Base-by-base conservation (phyloP, 2,113 vertebrate genomes). In the Oceanites oceanicus region DNA sequence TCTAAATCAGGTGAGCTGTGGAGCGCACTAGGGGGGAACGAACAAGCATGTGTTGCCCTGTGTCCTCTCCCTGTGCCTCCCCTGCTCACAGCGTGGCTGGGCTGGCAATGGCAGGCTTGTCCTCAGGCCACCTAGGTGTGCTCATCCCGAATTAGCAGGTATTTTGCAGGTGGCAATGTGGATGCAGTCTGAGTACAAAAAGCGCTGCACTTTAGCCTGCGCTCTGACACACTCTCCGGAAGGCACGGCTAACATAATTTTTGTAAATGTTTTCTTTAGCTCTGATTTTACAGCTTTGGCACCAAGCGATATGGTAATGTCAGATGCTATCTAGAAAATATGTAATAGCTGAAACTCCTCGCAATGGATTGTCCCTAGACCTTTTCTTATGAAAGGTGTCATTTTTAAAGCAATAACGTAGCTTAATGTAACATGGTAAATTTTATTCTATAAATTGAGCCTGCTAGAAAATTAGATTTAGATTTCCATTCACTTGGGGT, bases 21-120 rank as follows among this genome's bases (percentile, higher is more conserved):
- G 20, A 61, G 61, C 13, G 2, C 18, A 7, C 18, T 14, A 18
- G 23, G 14, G 34, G 21, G 5, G 6, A 40, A 38, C 16, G n/a
- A 72, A 38, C 0, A 1, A 32, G 10, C 8, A 1, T 12, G 10
- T 26, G 13, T 67, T 55, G 20, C 10, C 15, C 11, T 3, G 0
- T 21, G 38, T 59, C 61, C 25, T 68, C 10, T 1, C 14, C 34
- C 25, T 21, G 25, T 9, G 19, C 26, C 30, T 59, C 44, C 32
- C 3, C 15, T 16, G 9, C n/a, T 59, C n/a, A 17, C 19, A 30
- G 44, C 6, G 0, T n/a, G 66, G 53, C 59, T 49, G 58, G 45
- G 15, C 13, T 36, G n/a, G 18, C 2, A 1, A 13, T n/a, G 77
- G 42, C 27, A 71, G 34, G 6, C 29, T 70, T n/a, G 15, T 58